phyloP scores from a whole-genome alignment of 2,113 vertebrate genomes.

The Synchiropus splendidus region DNA sequence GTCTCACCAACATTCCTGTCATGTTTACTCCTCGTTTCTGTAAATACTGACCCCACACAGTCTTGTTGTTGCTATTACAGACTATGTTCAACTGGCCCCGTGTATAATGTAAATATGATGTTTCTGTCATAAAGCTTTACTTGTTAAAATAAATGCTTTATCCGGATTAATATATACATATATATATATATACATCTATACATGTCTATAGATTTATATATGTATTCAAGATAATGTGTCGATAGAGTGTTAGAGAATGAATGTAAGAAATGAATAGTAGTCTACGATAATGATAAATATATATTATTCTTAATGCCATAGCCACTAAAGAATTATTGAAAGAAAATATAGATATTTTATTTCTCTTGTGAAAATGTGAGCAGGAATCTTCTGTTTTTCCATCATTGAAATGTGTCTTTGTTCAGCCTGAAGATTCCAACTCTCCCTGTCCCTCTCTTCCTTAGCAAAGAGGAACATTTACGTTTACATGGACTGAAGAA shows the following conservation, averaged over 20 bases:
- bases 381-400: constrained; percentile 30
- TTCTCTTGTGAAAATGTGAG: constrained; percentile 61
- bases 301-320: constrained; percentile 54
- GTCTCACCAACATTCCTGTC: constrained; percentile 34
- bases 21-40: constrained; percentile 44
- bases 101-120: constrained; percentile 14
- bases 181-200: constrained; percentile 48
- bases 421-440: no score
- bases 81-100: constrained; percentile 1
- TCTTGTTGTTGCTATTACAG: constrained; percentile 19
- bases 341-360: constrained; percentile 58
- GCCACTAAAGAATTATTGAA: constrained; percentile 48
- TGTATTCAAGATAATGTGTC: constrained; percentile 9
- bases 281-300: constrained; percentile 31
- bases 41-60: constrained; percentile 36
- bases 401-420: not conserved
- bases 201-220: constrained; percentile 72
- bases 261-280: constrained; percentile 71
- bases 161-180: constrained; percentile 18
- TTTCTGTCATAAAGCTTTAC: constrained; percentile 61
- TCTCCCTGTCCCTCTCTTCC: constrained; percentile 7
- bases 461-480: constrained; percentile 35
- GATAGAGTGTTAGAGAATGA: constrained; percentile 73
- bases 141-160: constrained; percentile 44
- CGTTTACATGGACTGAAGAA: constrained; percentile 42